Base-by-base conservation (phyloP, 1,140 invertebrate genomes). In the Trichonephila clavipes region DNA sequence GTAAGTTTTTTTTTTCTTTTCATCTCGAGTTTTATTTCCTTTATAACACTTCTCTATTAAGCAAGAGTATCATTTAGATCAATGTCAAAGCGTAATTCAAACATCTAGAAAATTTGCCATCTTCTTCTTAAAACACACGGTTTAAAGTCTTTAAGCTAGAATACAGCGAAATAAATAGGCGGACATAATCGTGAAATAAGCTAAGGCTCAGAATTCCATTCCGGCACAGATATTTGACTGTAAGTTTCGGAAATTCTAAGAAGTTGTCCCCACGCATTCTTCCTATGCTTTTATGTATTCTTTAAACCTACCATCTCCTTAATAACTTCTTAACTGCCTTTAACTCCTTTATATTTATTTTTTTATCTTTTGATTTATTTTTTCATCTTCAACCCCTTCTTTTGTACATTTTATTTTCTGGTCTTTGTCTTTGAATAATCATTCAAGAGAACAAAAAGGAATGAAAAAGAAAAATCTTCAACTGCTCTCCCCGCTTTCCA, bases 371-470 rank as follows among this genome's bases (percentile, higher is more conserved):
- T 77, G 18, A 24, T 72, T 28, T 64, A 64, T 34, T 72, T 28
- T 24, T 77, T 40, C 18, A 28, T 21, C 14, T 18, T 28, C 28
- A 40, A 34, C 72, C 28, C 18, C 24, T 34, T n/a, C 28, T 66
- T 44, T 21, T 1, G 24, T 64, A 16, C 34, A 72, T 88, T 69
- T 88, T 69, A 64, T 81, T 90, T 34, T 21, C 28, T 16, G 34
- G 28, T 91, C 59, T 90, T 90, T 81, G 88, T 90, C 88, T 81
- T 81, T 59, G 77, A 91, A 91, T 91, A 91, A 91, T 91, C 77
- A 83, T 66, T 62, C 58, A 34, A 64, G 19, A 61, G 34, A 21
- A 91, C 77, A 19, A 77, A 81, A 81, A 81, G 58, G 59, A 59
- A n/a, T 28, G 28, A 8, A 87, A 87, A 34, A 28, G 18, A 61